Percentiles rank a stretch among this genome's conserved stretches.
Evolutionary conservation across 2,113 vertebrate species (phyloP).

Genomic region (Vimba vimba): DNA sequence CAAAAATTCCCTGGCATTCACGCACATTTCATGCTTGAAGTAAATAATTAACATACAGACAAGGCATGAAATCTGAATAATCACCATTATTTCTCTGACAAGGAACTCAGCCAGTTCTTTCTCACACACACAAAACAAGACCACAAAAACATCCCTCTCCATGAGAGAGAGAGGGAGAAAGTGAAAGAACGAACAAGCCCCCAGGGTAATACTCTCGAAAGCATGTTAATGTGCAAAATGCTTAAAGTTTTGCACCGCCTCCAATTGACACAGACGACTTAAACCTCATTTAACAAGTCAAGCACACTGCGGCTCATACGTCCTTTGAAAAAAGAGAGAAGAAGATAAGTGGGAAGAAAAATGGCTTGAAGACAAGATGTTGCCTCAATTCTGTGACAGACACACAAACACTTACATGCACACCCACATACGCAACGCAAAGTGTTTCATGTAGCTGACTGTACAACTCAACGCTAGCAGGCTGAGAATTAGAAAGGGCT

Average conservation of each 20-base stretch:
- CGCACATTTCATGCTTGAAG: conserved; percentile 76
- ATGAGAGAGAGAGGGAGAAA: conserved; percentile 25
- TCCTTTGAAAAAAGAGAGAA: conserved; percentile 57
- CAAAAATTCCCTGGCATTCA: conserved; percentile 78
- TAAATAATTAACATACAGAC: conserved; percentile 82
- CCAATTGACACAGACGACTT: conserved; percentile 79
- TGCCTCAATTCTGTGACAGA: conserved; percentile 55
- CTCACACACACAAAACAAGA: conserved; percentile 61
- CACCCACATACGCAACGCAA: neutral
- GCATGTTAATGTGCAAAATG: conserved; percentile 81
- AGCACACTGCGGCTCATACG: conserved; percentile 69
- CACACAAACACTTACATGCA: conserved; percentile 48
- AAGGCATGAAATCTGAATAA: conserved; percentile 82
- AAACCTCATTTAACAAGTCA: conserved; percentile 79
- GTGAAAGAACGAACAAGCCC: conserved; percentile 61
- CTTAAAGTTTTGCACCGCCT: conserved; percentile 78
- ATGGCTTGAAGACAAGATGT: conserved; percentile 70
- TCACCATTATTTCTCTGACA: conserved; percentile 71
- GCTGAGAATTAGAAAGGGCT: neutral
- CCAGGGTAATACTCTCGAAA: conserved; percentile 79
- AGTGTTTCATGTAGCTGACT: neutral
- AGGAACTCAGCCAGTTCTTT: conserved; percentile 61
- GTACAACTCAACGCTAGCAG: neutral
- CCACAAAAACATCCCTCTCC: conserved; percentile 64
- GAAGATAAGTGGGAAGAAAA: conserved; percentile 49